Conservation (phyloP, 92 coral and sea anemone genomes). For the Pocillopora grandis region DNA sequence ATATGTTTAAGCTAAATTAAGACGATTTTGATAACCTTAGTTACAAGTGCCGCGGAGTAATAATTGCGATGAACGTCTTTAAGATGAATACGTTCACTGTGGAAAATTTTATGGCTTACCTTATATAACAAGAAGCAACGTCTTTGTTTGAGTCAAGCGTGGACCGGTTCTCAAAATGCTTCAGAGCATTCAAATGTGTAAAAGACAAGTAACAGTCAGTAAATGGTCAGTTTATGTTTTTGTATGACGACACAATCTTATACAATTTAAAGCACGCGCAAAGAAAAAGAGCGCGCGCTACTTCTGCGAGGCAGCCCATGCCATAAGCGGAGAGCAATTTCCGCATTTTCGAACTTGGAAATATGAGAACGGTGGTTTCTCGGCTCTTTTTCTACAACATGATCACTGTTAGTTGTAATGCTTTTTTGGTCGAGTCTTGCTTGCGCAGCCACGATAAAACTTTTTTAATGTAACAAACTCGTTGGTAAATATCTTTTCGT, state of each 20-base stretch:
- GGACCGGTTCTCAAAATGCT: background rate
- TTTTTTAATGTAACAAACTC: background rate
- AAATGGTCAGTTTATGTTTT: background rate
- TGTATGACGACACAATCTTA: slow-evolving; percentile 7
- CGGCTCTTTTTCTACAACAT: background rate
- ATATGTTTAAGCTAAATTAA: too few relatives aligned
- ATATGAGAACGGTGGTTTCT: background rate
- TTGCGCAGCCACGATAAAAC: background rate
- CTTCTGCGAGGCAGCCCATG: background rate
- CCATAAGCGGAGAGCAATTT: background rate
- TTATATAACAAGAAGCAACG: too few relatives aligned
- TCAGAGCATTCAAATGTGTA: background rate
- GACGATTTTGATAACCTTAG: too few relatives aligned
- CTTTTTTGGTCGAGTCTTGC: background rate
- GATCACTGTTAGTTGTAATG: background rate
- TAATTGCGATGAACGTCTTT: too few relatives aligned
- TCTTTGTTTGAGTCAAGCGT: background rate
- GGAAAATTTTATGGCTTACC: too few relatives aligned
- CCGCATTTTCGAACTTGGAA: background rate
- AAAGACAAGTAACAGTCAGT: background rate
- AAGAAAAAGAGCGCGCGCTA: slow-evolving; percentile 11
- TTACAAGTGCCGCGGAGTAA: too few relatives aligned
- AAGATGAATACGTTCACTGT: too few relatives aligned
- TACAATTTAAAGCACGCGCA: slow-evolving; percentile 1
- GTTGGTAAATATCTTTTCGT: background rate